Base-by-base conservation (phyloP, 2,113 vertebrate genomes). In the Nansenia antarctica region DNA sequence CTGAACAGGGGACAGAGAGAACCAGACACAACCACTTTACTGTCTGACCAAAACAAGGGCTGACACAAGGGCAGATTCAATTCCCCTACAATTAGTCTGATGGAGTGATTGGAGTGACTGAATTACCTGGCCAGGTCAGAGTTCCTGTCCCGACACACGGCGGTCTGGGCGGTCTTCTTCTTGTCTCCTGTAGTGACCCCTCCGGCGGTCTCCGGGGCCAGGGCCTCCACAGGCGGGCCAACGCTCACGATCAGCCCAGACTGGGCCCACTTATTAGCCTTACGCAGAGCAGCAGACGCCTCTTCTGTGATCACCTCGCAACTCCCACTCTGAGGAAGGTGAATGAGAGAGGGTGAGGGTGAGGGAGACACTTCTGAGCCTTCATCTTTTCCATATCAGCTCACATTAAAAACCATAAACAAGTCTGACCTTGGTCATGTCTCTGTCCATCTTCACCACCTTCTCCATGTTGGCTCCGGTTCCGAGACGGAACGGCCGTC, bases 391-490 rank as follows among this genome's bases (percentile, higher is more conserved):
- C n/a, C 55, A n/a, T 12, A 58, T 27, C 14, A 57, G 14, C 26
- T 22, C 18, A 22, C 32, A 32, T 32, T 15, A 24, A 24, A 62
- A 15, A 12, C 2, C 9, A 32, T 45, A 62, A 18, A 7, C 15
- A 34, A n/a, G 9, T 15, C 74, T 76, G 85, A 98, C 98, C 90
- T 99, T 99, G 9, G 98, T 99, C 98, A 99, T 98, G 80, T 99
- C 98, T 71, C 97, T 91, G 84, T 99, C 98, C 98, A 99, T 98
- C 88, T 99, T 99, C 66, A 99, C 98, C 62, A 99, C 98, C 74
- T 99, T 99, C 86, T 99, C 98, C 98, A 99, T 99, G 84, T 99
- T 99, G 47, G 98, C 97, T 3, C 98, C 98, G 15, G 98, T 99
- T 59, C 97, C 98, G 7, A 99, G 93, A 0, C 98, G 94, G 87